Conservation (phyloP, 2,797 vertebrate species). For the Ataeniobius toweri region DNA sequence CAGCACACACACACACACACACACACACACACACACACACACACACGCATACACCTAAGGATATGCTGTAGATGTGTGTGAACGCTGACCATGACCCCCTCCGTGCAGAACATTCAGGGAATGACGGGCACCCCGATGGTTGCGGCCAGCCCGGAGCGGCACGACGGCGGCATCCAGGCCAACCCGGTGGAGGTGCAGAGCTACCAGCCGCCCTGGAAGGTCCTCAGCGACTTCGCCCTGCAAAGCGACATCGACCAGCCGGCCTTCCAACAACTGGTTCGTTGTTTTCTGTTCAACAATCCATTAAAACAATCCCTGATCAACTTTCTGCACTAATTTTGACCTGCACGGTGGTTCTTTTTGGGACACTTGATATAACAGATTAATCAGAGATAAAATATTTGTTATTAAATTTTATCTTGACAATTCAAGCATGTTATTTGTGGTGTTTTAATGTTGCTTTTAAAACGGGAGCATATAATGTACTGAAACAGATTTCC, state of each 20-base stretch:
- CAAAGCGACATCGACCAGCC: constrained; percentile 98
- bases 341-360: neutral
- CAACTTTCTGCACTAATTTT: neutral
- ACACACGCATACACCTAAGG: neutral
- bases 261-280: constrained; percentile 96
- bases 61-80: neutral
- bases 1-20: too few relatives aligned
- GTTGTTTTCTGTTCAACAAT: constrained; percentile 6
- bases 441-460: neutral
- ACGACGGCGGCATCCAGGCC: constrained; percentile 92
- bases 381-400: neutral
- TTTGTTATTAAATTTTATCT: neutral
- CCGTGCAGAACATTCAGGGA: constrained; percentile 93
- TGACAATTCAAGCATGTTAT: neutral
- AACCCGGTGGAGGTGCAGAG: constrained; percentile 96
- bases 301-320: neutral
- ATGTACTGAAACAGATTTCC: too few relatives aligned
- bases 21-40: neutral
- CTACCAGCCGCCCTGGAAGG: constrained; percentile 97
- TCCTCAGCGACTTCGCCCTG: constrained; percentile 95
- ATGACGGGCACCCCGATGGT: constrained; percentile 98
- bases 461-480: neutral
- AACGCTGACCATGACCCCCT: constrained; percentile 17
- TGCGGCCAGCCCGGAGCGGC: constrained; percentile 93
- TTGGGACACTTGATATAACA: neutral